Evolutionary conservation across 2,888 invertebrate genomes (phyloP).

Genomic region (Lottia gigantea): DNA sequence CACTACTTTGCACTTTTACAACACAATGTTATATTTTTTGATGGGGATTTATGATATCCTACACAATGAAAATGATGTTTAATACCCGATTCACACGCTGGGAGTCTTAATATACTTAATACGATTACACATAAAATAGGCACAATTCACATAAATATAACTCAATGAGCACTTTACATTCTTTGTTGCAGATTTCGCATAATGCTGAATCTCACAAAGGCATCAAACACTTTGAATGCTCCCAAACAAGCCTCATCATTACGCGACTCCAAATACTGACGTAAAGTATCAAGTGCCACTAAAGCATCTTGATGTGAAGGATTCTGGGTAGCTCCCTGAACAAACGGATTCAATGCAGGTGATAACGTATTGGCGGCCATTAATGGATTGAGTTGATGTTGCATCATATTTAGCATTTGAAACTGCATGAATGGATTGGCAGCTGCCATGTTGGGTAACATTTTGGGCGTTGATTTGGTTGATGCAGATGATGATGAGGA

Average conservation of each 20-base stretch:
- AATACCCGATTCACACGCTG: no score
- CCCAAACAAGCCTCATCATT: not conserved
- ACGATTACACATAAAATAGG: not conserved
- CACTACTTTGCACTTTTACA: no score
- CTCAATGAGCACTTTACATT: not conserved
- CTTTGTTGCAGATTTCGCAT: conserved; percentile 7
- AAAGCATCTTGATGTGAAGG: conserved; percentile 1
- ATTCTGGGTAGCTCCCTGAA: conserved; percentile 8
- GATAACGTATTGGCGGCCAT: not conserved
- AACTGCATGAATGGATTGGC: not conserved
- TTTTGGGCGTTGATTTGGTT: not conserved
- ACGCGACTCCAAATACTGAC: conserved; percentile 2
- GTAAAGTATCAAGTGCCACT: not conserved
- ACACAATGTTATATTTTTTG: no score
- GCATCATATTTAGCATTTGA: conserved; percentile 7
- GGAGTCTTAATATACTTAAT: no score
- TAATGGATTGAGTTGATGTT: conserved; percentile 1
- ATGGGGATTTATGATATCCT: no score
- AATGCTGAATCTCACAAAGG: not conserved
- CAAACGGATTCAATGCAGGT: not conserved
- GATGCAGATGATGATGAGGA: not conserved
- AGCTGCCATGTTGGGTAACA: conserved; percentile 5
- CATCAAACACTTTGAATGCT: not conserved
- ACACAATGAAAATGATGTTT: no score
- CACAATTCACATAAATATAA: not conserved